Evolutionary conservation across 2,888 invertebrate species (phyloP), one percentile per base, ranked within the genome.

Genomic region (Drosophila kambysellisi): DNA sequence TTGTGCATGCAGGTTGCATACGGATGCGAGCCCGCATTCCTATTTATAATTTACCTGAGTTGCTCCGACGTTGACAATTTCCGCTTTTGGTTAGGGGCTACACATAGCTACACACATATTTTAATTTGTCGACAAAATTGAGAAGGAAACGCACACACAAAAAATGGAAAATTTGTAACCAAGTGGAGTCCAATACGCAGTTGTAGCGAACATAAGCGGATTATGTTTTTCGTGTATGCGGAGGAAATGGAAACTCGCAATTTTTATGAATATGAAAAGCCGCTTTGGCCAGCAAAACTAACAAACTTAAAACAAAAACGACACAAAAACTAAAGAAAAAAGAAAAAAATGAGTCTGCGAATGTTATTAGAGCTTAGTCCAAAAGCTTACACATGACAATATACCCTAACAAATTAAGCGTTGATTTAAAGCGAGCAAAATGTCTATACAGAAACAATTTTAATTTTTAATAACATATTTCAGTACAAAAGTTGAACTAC

Each of bases 251-350:
- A 74, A 79, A 72, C 83, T 85, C 88, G 86, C 84, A 81, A 85
- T 85, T 88, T 84, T 85, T 88, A 88, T 88, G 88, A 85, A 85
- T 85, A 88, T 88, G 86, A 77, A 88, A 88, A 85, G 86, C 84
- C 75, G 84, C 83, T 88, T 88, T 85, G 74, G 77, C 72, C 77
- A 71, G 72, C 79, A 77, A 70, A 68, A 74, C 82, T 88, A 85
- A 81, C 83, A 83, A 85, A 82, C 84, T 85, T 88, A 81, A 88
- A 88, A 85, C 81, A 85, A 81, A 81, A 84, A 75, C 71, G 74
- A 69, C 58, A 61, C 48, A 69, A 52, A 30, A 51, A 58, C 33
- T 46, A 43, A 20, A 64, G 30, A 51, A 65, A 33, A 56, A 25
- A 25, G 39, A 63, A 25, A 46, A 46, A 39, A 66, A 32, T 9